Percentiles rank a stretch among this genome's conserved stretches.
phyloP scores from a whole-genome alignment of 2,797 vertebrate genomes.

The Pseudomugil tenellus region DNA sequence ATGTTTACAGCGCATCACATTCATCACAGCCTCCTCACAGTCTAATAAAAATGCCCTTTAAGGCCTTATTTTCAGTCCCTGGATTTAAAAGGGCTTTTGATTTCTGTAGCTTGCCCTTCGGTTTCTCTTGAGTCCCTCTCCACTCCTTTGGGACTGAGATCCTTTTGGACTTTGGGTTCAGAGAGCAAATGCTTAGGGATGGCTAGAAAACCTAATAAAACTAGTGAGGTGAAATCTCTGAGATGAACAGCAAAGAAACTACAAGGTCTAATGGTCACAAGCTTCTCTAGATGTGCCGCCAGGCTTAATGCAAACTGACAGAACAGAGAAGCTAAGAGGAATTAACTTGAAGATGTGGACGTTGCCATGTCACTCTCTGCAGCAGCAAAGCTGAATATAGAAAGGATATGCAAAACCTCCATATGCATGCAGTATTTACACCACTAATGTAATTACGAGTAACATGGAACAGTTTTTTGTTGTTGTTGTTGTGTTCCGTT shows the following conservation, averaged over 20 bases:
- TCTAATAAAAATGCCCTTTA: constrained; percentile 72
- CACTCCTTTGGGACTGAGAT: constrained; percentile 61
- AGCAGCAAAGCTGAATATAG: constrained; percentile 8
- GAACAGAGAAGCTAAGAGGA: constrained; percentile 29
- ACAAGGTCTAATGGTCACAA: constrained; percentile 53
- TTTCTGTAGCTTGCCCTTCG: constrained; percentile 64
- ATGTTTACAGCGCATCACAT: constrained; percentile 73
- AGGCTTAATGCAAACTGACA: constrained; percentile 49
- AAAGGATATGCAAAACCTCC: background rate
- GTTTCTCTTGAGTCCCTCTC: constrained; percentile 56
- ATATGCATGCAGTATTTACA: background rate
- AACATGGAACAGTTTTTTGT: background rate
- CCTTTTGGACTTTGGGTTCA: constrained; percentile 68
- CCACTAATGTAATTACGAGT: background rate
- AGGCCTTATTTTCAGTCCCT: constrained; percentile 62
- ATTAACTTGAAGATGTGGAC: constrained; percentile 33
- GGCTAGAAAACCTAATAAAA: constrained; percentile 63
- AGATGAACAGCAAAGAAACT: constrained; percentile 41
- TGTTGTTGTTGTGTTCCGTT: background rate
- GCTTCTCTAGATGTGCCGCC: constrained; percentile 25
- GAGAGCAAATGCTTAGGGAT: constrained; percentile 67
- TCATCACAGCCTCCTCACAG: constrained; percentile 76
- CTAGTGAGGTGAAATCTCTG: constrained; percentile 59
- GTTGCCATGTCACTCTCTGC: constrained; percentile 12
- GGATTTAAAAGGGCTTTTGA: constrained; percentile 71